Percentiles rank a stretch among this genome's conserved stretches.
Conservation (phyloP, 2,113 vertebrate species). For the Fregetta grallaria region DNA sequence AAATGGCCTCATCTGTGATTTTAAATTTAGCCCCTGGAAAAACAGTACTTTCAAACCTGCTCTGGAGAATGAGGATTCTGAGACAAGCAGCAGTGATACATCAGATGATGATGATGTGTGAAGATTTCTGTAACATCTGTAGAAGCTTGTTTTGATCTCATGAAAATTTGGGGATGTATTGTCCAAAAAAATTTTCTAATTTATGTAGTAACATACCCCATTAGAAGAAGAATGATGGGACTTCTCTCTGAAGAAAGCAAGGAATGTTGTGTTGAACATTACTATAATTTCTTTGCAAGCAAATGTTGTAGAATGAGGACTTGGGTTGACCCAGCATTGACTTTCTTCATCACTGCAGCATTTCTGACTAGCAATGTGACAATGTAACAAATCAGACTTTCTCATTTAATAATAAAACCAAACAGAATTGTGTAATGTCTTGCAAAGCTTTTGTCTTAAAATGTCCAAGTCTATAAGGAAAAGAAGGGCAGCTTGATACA, state of each 20-base stretch:
- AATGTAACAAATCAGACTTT: constrained; percentile 76
- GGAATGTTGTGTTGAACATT: constrained; percentile 60
- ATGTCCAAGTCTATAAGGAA: constrained; percentile 46
- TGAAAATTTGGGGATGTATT: constrained; percentile 64
- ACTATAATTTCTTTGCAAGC: constrained; percentile 68
- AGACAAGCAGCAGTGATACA: constrained; percentile 84
- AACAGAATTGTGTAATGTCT: constrained; percentile 74
- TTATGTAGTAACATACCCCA: constrained; percentile 59
- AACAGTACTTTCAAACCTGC: constrained; percentile 75
- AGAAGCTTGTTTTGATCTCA: constrained; percentile 50
- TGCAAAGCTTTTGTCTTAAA: constrained; percentile 76
- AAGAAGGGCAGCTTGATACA: constrained; percentile 56
- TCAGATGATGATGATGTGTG: constrained; percentile 82
- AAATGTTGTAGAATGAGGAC: constrained; percentile 72
- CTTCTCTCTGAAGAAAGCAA: constrained; percentile 62
- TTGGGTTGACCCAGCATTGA: constrained; percentile 65
- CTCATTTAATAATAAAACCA: constrained; percentile 73
- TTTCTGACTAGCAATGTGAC: constrained; percentile 77
- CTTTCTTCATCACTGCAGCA: constrained; percentile 70
- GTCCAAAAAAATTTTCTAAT: constrained; percentile 53
- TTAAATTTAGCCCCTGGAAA: constrained; percentile 78
- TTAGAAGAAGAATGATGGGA: constrained; percentile 53
- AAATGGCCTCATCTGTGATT: constrained; percentile 74
- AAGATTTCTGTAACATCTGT: constrained; percentile 53
- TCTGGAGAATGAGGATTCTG: constrained; percentile 78